Base-by-base conservation (phyloP, 2,888 invertebrate species). In the Trichogramma evanescens region DNA sequence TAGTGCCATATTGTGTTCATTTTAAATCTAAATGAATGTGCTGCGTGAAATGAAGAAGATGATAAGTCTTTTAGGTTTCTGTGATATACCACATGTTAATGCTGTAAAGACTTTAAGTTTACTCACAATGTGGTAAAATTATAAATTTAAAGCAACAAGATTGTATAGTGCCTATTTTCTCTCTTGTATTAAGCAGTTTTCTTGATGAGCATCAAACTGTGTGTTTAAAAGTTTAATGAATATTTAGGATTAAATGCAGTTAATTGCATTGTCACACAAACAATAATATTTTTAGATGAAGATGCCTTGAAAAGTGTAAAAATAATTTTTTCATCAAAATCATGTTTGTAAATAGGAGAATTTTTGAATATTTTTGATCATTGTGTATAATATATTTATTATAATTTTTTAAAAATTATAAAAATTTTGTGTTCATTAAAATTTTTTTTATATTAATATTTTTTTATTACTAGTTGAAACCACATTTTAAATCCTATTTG, bases 401-500 rank as follows among this genome's bases (percentile, higher is more conserved):
- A 4, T 48, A n/a, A 48, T 5, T 10, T 48, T 48, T 48, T 6
- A 9, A 48, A 48, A 5, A 26, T 48, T 1, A 6, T 41, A 6
- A 49, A 42, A 42, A 4, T 42, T 48, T 38, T 56, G 48, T 38
- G 43, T 6, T 38, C 1, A 44, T 43, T 48, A 54, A 40, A 45
- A 54, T 50, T 50, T 59, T 38, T 54, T 41, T 13, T 46, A 42
- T 45, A 10, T 7, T 10, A 10, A 50, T 54, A 13, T 41, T 42
- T 39, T 41, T 41, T 54, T 26, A 26, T 26, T 26, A 26, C 26
- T 26, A 26, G 2, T 26, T 2, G 26, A 26, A 26, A 26, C 3
- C 2, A 50, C 57, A 71, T 72, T 72, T 70, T 71, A 68, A 69
- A 66, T 67, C 70, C 65, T 64, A 62, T 68, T 68, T 66, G 64